Evolutionary conservation across 2,797 vertebrate genomes (phyloP), one percentile per base, ranked within the genome.

Genomic region (Phrynocephalus vlangalii): DNA sequence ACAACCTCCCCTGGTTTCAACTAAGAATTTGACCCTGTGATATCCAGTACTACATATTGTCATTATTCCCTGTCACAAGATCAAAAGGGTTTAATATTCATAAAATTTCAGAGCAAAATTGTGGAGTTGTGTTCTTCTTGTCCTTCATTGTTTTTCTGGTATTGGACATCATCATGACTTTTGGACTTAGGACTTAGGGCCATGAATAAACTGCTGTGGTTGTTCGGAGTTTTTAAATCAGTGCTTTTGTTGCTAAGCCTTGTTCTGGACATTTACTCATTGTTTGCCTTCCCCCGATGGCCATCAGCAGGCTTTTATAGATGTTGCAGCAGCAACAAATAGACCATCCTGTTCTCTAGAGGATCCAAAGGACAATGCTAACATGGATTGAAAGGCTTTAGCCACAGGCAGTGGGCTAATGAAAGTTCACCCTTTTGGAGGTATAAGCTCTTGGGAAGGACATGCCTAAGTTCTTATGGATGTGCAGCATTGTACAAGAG

Each of bases 371-470:
- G 16, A 28, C 66, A 38, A 50, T 73, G 50, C 79, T 85, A 70
- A 70, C 33, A 52, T 81, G 68, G 30, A 56, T 28, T 76, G 81
- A 20, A 91, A 79, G 67, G n/a, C 89, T 89, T 85, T 60, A 67
- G 84, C 86, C 87, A 85, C 80, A 70, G 73, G 3, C 1, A 91
- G 90, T 79, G 52, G 3, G 44, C 48, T 63, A 66, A 52, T 79
- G 84, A 84, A 92, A 91, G 86, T 60, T 26, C n/a, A n/a, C 28
- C 48, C 88, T 50, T 91, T 87, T 66, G 80, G 2, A 28, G 75
- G 5, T 11, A 9, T 24, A 18, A 67, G 15, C 66, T 88, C 48
- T 63, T 56, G 63, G 56, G 63, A 94, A 93, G 38, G 30, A n/a
- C 0, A 82, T 67, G 85, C 52, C 72, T 87, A 11, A 13, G 76